Evolutionary conservation across 2,797 vertebrate genomes (phyloP), one percentile per base, ranked within the genome.

Genomic region (Emys orbicularis): DNA sequence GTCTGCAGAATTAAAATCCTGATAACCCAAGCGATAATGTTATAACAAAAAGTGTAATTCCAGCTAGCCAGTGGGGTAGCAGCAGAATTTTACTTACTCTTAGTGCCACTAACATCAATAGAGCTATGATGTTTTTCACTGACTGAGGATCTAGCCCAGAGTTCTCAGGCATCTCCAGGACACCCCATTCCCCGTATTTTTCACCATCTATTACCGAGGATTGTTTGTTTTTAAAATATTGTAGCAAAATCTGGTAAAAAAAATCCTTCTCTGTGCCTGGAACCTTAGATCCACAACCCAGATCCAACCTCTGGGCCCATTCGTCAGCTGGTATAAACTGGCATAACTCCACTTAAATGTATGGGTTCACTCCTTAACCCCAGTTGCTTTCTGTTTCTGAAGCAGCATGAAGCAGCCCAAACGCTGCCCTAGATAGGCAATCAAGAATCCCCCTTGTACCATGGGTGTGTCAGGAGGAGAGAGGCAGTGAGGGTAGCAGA

Each of bases 1-100:
- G 31, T 52, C 44, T 57, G 56, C n/a, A 68, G 83, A 94, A 89
- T 92, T 54, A 83, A 95, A 91, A 86, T 79, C 18, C n/a, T 49
- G 29, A 5, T 83, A 90, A 81, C 61, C 56, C 68, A 87, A 92
- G 7, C 47, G 29, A 47, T 50, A 81, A 61, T n/a, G 0, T 59
- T 84, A 47, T 49, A 86, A 77, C 27, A 92, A 57, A 52, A 0
- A 2, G 11, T 47, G 52, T 83, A 86, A n/a, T 44, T 82, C 7
- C 5, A 79, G 34, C 41, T 10, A 29, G 8, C 3, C 12, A n/a
- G 41, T 2, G 84, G 44, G 79, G 52, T 34, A 89, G 19, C 25
- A 74, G 21, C 11, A 80, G 19, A 86, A 88, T 19, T 77, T 84
- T 89, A 52, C 76, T 94, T 87, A 68, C 19, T 83, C 52, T 56